These are phyloP conservation scores for Xiphophorus hellerii DNA, from an alignment of 2,113 vertebrate species.

Conservation along the genomic window DNA sequence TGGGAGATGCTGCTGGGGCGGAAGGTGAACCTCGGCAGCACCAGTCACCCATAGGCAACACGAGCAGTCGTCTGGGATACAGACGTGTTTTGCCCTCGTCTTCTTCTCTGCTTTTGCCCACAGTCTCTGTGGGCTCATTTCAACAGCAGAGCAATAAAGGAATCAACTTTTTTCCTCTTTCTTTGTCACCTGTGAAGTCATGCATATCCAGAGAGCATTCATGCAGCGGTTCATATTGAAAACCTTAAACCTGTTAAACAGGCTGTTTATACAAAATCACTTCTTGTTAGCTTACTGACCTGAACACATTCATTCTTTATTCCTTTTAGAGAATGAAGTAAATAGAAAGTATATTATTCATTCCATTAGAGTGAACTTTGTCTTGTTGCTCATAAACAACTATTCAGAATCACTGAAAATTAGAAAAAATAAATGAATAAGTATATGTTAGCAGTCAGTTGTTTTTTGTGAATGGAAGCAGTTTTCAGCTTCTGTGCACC, in stretches of 20 bases:
- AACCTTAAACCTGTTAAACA: not conserved
- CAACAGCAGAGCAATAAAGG: not conserved
- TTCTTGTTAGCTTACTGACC: too few species aligned
- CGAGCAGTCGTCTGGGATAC: slow-evolving; percentile 28
- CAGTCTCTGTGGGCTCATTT: slow-evolving; percentile 22
- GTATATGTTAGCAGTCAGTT: too few species aligned
- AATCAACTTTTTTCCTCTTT: slow-evolving; percentile 3
- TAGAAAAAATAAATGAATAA: too few species aligned
- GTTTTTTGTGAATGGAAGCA: too few species aligned
- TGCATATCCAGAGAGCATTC: slow-evolving; percentile 10
- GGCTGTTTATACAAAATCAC: too few species aligned
- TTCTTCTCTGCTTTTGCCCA: slow-evolving; percentile 22
- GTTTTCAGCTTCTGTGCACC: too few species aligned
- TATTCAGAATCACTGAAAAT: too few species aligned
- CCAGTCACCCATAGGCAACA: slow-evolving; percentile 1
- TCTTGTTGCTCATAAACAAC: too few species aligned
- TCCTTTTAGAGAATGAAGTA: too few species aligned
- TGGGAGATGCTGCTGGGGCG: not conserved
- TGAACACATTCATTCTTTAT: too few species aligned
- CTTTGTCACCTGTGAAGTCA: slow-evolving; percentile 11
- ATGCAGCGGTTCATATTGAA: not conserved
- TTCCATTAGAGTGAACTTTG: too few species aligned
- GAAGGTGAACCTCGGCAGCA: slow-evolving; percentile 8
- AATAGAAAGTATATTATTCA: too few species aligned
- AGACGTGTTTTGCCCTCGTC: slow-evolving; percentile 41